These are phyloP conservation scores for Dinoponera quadriceps DNA, from an alignment of 1,140 invertebrate species.

Conservation along the genomic window DNA sequence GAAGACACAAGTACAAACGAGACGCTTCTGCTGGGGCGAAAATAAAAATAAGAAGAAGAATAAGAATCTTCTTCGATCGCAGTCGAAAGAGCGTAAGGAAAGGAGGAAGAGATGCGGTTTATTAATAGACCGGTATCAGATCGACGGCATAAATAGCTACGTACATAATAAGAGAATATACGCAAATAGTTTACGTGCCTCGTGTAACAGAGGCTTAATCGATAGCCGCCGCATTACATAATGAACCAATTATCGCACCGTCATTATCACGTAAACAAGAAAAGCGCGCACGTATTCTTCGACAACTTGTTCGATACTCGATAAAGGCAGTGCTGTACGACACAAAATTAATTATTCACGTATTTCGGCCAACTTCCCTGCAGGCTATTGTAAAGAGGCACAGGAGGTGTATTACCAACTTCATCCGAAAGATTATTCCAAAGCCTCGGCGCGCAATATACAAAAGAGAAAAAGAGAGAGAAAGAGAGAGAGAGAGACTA, in stretches of 20 bases:
- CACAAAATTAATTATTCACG: not conserved
- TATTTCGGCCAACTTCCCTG: not conserved
- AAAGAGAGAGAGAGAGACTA: not conserved
- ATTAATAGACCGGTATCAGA: slow-evolving; percentile 40
- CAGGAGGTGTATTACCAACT: slow-evolving; percentile 14
- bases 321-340: not conserved
- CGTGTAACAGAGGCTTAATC: slow-evolving; percentile 4
- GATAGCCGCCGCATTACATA: slow-evolving; percentile 20
- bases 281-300: not conserved
- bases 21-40: too few relatives aligned
- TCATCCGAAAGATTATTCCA: slow-evolving; percentile 40
- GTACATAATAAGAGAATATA: slow-evolving; percentile 30
- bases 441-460: slow-evolving; percentile 20
- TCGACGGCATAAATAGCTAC: slow-evolving; percentile 33
- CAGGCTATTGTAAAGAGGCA: not conserved
- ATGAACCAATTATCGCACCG: slow-evolving; percentile 18
- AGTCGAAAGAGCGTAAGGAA: not conserved
- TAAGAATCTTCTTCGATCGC: too few relatives aligned
- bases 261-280: not conserved
- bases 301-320: too few relatives aligned
- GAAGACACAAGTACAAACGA: too few relatives aligned
- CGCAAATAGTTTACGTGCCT: slow-evolving; percentile 22
- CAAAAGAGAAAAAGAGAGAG: not conserved
- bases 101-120: slow-evolving; percentile 29
- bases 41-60: not conserved